Base-by-base conservation (phyloP, 64 coral and sea anemone species). In the Anthopleura sola region DNA sequence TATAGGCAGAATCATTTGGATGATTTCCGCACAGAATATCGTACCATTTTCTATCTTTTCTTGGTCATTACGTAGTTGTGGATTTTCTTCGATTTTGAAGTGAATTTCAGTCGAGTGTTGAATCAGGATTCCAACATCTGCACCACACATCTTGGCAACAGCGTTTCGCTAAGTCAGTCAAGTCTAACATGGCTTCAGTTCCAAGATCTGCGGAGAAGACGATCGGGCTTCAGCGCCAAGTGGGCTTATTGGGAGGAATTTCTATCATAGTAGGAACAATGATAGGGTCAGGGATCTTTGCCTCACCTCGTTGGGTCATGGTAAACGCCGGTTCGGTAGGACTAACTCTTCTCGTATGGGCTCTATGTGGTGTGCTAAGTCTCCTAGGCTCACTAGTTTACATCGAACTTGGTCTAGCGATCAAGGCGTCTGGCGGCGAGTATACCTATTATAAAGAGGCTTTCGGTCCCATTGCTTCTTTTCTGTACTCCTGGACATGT, bases 261-360 rank as follows among this genome's bases (percentile, higher is more conserved):
- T 86, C 93, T n/a, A 85, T 99, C 58, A 95, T 99, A 23, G 87
- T 99, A 53, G 97, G 97, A 2, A 91, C 97, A 5, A 94, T 99
- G 90, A 99, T 99, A 1, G 97, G 97, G 17, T 95, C 92, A 4
- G 97, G 97, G 55, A 95, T 99, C 53, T 99, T 99, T 57, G 97
- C 93, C 85, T 99, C 97, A 26, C 97, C 97, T 14, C 86, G 80
- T 54, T 91, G 86, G 64, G 93, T 99, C 29, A 69, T 95, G 46
- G 85, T 60, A 17, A 85, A 84, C 47, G 86, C 84, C 11, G 90
- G 90, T 0, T 95, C 97, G 15, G 54, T 95, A 16, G 97, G 93
- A 15, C 62, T 88, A 76, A 90, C 95, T 0, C 85, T 98, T 29
- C 46, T 98, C 21, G 87, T 98, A 23, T 98, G 95, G 95, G 49